phyloP scores from a whole-genome alignment of 2,888 invertebrate species.

The Patella caerulea region DNA sequence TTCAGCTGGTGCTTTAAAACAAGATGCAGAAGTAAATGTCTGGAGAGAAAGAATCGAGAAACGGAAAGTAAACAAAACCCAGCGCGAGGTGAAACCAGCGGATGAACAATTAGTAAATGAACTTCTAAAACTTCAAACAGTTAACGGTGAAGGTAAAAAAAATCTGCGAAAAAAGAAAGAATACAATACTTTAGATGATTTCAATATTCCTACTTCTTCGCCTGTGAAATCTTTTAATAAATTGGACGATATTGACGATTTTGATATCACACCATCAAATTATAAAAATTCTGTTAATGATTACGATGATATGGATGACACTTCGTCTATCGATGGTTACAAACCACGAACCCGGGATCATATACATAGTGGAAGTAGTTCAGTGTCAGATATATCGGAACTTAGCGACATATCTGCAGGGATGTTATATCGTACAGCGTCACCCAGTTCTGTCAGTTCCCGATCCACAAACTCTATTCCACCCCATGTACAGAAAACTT shows the following conservation, averaged over 20 bases:
- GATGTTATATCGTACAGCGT: conserved; percentile 15
- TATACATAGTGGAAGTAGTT: conserved; percentile 48
- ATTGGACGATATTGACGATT: background rate
- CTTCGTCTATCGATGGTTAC: conserved; percentile 27
- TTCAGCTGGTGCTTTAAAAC: background rate
- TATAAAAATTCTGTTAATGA: too few relatives aligned
- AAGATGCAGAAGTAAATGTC: background rate
- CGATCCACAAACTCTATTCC: background rate
- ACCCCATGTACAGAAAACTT: background rate
- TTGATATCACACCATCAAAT: background rate
- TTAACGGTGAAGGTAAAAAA: background rate
- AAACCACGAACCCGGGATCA: conserved; percentile 4
- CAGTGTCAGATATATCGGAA: conserved; percentile 51
- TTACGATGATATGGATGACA: conserved; percentile 42
- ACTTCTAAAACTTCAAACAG: background rate
- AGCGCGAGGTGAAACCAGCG: background rate
- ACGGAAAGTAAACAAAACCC: background rate
- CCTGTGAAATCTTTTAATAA: background rate
- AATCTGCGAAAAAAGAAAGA: background rate
- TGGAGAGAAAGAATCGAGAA: background rate
- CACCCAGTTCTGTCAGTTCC: conserved; percentile 20
- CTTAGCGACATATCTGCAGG: conserved; percentile 29
- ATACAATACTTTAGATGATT: conserved; percentile 6
- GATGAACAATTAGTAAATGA: background rate
- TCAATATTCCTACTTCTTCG: background rate